phyloP scores from a whole-genome alignment of 2,888 invertebrate species.

The Aleiodes testaceus region DNA sequence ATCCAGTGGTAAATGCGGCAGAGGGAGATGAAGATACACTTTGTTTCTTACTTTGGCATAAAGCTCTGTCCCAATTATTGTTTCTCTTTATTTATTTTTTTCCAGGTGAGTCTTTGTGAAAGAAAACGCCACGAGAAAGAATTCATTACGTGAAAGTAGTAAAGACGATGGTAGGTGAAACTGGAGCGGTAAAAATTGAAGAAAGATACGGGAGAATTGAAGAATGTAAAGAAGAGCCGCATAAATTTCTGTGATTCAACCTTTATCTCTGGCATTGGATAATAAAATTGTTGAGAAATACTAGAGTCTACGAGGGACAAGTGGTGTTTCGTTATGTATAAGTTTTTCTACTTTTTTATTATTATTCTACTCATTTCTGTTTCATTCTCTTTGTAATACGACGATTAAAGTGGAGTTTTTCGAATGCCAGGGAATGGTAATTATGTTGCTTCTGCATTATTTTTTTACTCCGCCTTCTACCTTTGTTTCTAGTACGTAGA shows the following conservation, averaged over 20 bases:
- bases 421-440: slow-evolving; percentile 30
- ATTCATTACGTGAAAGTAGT: slow-evolving; percentile 44
- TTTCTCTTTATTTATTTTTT: slow-evolving; percentile 40
- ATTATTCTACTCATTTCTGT: neutral
- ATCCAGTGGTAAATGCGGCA: slow-evolving; percentile 2
- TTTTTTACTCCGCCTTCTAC: slow-evolving; percentile 25
- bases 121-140: slow-evolving; percentile 41
- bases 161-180: neutral
- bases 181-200: neutral
- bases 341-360: neutral
- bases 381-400: slow-evolving; percentile 36
- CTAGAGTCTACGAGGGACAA: slow-evolving; percentile 22
- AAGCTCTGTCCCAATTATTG: slow-evolving; percentile 50
- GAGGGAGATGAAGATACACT: slow-evolving; percentile 20
- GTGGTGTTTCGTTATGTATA: slow-evolving; percentile 15
- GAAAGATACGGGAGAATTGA: neutral
- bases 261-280: slow-evolving; percentile 46
- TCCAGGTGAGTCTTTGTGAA: slow-evolving; percentile 36
- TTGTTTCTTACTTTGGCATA: slow-evolving; percentile 40
- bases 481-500: slow-evolving; percentile 14
- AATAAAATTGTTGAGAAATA: slow-evolving; percentile 39
- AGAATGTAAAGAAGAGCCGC: slow-evolving; percentile 23
- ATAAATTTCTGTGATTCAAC: slow-evolving; percentile 49
- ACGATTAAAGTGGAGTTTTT: slow-evolving; percentile 36
- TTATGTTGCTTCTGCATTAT: slow-evolving; percentile 31